Evolutionary conservation across 2,888 invertebrate species (phyloP).

Genomic region (Drosophila stalkeri): DNA sequence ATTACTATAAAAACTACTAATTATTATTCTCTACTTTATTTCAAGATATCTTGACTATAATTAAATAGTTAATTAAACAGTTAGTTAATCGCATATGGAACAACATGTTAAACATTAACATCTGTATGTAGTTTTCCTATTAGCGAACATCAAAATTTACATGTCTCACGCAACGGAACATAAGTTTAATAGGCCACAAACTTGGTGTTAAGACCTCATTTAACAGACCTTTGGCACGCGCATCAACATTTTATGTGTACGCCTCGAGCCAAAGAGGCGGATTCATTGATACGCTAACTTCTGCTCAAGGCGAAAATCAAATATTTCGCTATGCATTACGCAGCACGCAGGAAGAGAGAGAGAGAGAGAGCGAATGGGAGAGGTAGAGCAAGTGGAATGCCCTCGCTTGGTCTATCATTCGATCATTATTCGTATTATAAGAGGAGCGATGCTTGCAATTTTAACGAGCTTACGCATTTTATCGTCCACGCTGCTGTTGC

Average conservation of each 20-base stretch:
- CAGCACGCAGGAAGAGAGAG: slow-evolving; percentile 49
- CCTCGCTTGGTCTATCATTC: slow-evolving; percentile 29
- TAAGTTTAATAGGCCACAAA: slow-evolving; percentile 25
- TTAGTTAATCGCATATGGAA: not conserved
- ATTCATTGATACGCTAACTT: slow-evolving; percentile 1
- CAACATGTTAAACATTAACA: not conserved
- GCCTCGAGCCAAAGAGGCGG: not conserved
- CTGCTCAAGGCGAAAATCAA: slow-evolving; percentile 32
- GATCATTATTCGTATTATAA: slow-evolving; percentile 71
- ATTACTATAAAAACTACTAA: no score
- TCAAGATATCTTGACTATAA: not conserved
- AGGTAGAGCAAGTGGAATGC: no score
- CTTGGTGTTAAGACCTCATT: slow-evolving; percentile 26
- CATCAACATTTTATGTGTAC: slow-evolving; percentile 40
- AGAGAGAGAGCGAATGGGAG: no score
- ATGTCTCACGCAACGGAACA: slow-evolving; percentile 6
- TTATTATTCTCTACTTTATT: not conserved
- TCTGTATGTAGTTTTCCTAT: not conserved
- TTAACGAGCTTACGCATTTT: slow-evolving; percentile 80
- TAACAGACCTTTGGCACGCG: slow-evolving; percentile 47
- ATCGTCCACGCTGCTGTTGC: slow-evolving; percentile 47
- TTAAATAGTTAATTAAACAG: not conserved
- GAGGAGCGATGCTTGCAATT: slow-evolving; percentile 74
- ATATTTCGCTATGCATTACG: slow-evolving; percentile 60
- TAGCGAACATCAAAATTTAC: slow-evolving; percentile 4